Base-by-base conservation (phyloP, 2,113 vertebrate species). In the Pelecanus crispus region DNA sequence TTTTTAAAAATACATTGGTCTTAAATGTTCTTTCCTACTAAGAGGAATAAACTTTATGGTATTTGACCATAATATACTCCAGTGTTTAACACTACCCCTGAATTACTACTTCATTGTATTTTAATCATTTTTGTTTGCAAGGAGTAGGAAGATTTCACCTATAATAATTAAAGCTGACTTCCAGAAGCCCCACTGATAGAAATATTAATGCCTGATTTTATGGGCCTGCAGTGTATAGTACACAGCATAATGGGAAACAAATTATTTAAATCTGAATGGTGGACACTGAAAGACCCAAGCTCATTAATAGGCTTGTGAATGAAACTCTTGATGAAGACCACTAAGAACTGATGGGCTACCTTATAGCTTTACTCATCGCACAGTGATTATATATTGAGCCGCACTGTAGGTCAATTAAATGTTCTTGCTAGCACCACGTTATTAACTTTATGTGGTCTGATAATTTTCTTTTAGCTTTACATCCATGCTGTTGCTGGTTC, bases 241-340 rank as follows among this genome's bases (percentile, higher is more conserved):
- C 78, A 86, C 89, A 81, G 87, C 66, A 49, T 92, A 97, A 98
- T 96, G 97, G 92, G 95, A 98, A 97, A 96, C 95, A 97, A 97
- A 96, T 94, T 89, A 94, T 96, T 87, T 83, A 75, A 89, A 82
- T 93, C 61, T 79, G 75, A 72, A 68, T 70, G 67, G 65, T 82
- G 95, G 93, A 88, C 86, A 80, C 96, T 81, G 90, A 97, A 88
- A 84, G 96, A 81, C 91, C 94, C n/a, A 5, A 73, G 40, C 58
- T 98, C 97, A 98, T 98, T 96, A 98, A 97, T 38, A 81, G 90
- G 47, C 81, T 92, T 96, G 91, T 97, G 97, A 95, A 95, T 87
- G 85, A 92, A 92, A 62, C 88, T 84, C 71, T 58, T 86, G 80
- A 94, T 88, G 65, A 79, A 88, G 88, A 38, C 83, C 78, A 68